These are phyloP conservation scores for Exocentrus adspersus DNA, from an alignment of 2,888 invertebrate genomes.

Conservation along the genomic window DNA sequence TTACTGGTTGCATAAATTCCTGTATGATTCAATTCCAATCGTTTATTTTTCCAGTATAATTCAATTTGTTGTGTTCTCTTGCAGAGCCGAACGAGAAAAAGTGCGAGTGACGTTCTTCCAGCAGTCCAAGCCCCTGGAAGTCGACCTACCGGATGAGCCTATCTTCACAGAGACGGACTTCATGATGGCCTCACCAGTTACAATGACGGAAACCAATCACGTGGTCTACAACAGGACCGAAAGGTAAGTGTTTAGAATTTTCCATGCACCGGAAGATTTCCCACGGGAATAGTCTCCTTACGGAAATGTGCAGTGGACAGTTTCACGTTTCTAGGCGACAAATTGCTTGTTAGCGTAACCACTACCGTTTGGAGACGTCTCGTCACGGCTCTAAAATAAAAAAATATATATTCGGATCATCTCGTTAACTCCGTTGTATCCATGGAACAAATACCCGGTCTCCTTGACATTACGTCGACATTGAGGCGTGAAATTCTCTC, in stretches of 20 bases:
- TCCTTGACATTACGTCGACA: constrained; percentile 5
- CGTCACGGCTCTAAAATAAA: too few relatives aligned
- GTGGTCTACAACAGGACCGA: constrained; percentile 73
- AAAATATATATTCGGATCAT: too few relatives aligned
- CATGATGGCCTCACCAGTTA: constrained; percentile 60
- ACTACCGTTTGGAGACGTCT: too few relatives aligned
- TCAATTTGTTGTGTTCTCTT: constrained; percentile 43
- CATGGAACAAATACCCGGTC: too few relatives aligned
- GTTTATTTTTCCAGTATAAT: not conserved
- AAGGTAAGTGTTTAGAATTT: constrained; percentile 67
- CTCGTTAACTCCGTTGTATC: too few relatives aligned
- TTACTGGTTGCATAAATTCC: too few relatives aligned
- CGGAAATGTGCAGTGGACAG: too few relatives aligned
- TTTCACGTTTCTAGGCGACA: too few relatives aligned
- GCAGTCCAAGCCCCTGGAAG: constrained; percentile 79
- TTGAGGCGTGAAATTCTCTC: not conserved
- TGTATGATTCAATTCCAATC: too few relatives aligned
- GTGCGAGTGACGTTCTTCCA: constrained; percentile 87
- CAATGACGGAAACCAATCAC: constrained; percentile 62
- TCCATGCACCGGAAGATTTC: not conserved
- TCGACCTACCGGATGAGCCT: constrained; percentile 70
- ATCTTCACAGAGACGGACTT: constrained; percentile 65
- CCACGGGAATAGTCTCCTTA: not conserved
- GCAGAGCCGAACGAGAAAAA: constrained; percentile 80
- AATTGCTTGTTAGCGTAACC: too few relatives aligned